phyloP scores from a whole-genome alignment of 2,888 invertebrate genomes.

The Cactoblastis cactorum region DNA sequence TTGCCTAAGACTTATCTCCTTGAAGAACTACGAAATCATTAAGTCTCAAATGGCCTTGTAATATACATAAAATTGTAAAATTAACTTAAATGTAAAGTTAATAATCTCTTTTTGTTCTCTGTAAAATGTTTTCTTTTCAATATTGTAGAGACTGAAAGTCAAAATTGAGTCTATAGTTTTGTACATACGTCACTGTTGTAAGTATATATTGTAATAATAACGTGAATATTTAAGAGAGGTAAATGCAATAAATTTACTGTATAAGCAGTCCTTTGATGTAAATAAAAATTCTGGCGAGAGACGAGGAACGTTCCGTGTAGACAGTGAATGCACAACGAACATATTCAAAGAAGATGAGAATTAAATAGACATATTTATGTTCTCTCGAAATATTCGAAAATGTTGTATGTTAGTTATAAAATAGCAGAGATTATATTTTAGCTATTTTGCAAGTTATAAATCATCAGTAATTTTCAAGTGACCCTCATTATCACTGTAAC shows the following conservation, averaged over 20 bases:
- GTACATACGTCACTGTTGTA: constrained; percentile 76
- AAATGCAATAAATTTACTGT: constrained; percentile 76
- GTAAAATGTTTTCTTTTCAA: constrained; percentile 58
- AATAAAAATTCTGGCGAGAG: constrained; percentile 53
- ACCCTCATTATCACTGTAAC: constrained; percentile 11
- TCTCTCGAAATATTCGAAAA: constrained; percentile 1
- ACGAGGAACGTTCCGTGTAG: constrained; percentile 42
- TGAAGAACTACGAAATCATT: constrained; percentile 32
- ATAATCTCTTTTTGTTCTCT: constrained; percentile 50
- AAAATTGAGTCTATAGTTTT: constrained; percentile 78
- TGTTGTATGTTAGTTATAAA: not conserved
- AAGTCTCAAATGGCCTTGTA: constrained; percentile 66
- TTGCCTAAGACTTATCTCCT: constrained; percentile 38
- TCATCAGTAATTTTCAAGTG: constrained; percentile 13
- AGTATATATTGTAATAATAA: constrained; percentile 70
- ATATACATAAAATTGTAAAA: constrained; percentile 59
- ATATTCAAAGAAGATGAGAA: constrained; percentile 13
- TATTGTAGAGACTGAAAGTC: constrained; percentile 78
- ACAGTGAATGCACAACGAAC: constrained; percentile 45
- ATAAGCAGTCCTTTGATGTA: constrained; percentile 66
- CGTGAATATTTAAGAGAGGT: constrained; percentile 67
- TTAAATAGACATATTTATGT: constrained; percentile 7
- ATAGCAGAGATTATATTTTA: constrained; percentile 9
- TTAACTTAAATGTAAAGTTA: constrained; percentile 52
- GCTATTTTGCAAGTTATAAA: constrained; percentile 7